phyloP scores from a whole-genome alignment of 2,888 invertebrate genomes.

The Andrena fulva region DNA sequence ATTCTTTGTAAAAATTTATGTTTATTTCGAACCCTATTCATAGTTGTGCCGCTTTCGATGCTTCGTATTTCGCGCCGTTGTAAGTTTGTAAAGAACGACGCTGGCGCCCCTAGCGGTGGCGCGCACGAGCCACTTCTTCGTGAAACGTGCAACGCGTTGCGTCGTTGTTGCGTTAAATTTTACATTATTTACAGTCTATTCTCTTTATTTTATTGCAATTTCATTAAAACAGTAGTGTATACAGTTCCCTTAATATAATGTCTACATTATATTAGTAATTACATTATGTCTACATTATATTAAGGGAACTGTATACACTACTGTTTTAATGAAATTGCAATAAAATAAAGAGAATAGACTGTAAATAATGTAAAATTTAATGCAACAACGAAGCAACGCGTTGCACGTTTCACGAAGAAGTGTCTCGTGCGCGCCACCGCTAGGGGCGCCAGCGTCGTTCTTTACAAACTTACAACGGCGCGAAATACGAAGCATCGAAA shows the following conservation, averaged over 20 bases:
- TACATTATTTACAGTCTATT: not conserved
- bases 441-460: not conserved
- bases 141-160: not conserved
- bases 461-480: not conserved
- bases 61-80: not conserved
- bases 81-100: not conserved
- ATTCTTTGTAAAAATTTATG: too few species aligned
- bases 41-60: not conserved
- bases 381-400: not conserved
- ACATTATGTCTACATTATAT: not conserved
- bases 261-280: not conserved
- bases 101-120: not conserved
- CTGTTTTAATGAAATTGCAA: not conserved
- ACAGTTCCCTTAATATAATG: not conserved
- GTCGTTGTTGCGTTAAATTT: not conserved
- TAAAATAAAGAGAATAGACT: not conserved
- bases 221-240: not conserved
- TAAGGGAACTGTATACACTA: not conserved
- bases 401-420: not conserved
- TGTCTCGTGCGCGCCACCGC: not conserved
- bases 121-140: not conserved
- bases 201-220: not conserved
- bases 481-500: not conserved
- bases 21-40: too few species aligned
- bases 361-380: not conserved